Evolutionary conservation across 2,888 invertebrate genomes (phyloP).

Genomic region (Smittia sp.): DNA sequence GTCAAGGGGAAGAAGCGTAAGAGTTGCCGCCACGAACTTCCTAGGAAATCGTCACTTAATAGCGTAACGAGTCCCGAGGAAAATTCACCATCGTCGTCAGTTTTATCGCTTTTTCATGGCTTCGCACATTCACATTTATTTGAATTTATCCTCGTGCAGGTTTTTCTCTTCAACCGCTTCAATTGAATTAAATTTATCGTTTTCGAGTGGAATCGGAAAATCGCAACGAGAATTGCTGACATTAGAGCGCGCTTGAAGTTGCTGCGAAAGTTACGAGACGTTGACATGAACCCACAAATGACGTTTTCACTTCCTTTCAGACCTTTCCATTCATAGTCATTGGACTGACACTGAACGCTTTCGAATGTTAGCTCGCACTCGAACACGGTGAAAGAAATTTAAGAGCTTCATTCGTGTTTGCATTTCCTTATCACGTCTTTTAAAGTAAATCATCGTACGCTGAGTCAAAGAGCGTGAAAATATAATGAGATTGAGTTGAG

Average conservation of each 20-base stretch:
- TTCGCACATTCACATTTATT: too few relatives aligned
- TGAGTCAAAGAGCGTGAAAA: background rate
- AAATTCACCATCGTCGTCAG: too few relatives aligned
- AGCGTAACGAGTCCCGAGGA: too few relatives aligned
- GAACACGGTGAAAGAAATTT: background rate
- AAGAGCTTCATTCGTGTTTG: constrained; percentile 1
- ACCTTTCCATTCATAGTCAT: background rate
- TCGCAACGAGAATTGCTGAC: background rate
- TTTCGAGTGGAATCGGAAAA: background rate
- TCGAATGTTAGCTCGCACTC: background rate
- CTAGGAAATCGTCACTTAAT: too few relatives aligned
- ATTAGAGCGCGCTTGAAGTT: background rate
- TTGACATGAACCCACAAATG: background rate
- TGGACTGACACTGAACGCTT: background rate
- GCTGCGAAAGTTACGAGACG: background rate
- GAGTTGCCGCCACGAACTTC: too few relatives aligned
- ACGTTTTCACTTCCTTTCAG: background rate
- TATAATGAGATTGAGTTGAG: background rate
- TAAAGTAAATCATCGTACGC: background rate
- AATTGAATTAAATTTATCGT: constrained; percentile 41
- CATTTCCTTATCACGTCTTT: background rate
- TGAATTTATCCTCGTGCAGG: too few relatives aligned
- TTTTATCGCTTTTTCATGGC: too few relatives aligned
- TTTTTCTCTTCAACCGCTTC: background rate
- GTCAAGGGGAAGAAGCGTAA: too few relatives aligned